Evolutionary conservation across 2,113 vertebrate species (phyloP).

Genomic region (Peromyscus leucopus): DNA sequence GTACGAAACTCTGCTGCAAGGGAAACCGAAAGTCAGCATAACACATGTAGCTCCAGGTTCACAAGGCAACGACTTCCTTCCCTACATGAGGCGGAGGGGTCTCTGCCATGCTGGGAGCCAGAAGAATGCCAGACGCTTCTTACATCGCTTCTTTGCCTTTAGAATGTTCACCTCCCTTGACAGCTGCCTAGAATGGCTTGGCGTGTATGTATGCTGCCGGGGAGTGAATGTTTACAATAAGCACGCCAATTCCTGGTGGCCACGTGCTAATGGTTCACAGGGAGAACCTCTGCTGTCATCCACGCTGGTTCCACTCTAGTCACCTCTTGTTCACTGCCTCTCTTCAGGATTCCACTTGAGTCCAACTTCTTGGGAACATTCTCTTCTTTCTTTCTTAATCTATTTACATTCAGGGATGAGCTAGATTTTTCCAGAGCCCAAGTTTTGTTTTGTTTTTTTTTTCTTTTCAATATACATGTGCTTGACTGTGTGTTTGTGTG

Average conservation of each 20-base stretch:
- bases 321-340: not conserved
- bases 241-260: not conserved
- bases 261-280: not conserved
- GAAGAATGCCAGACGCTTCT: not conserved
- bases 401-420: not conserved
- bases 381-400: not conserved
- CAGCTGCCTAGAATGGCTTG: not conserved
- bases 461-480: not conserved
- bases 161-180: not conserved
- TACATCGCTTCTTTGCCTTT: not conserved
- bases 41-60: not conserved
- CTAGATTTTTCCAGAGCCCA: not conserved
- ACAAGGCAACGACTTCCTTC: not conserved
- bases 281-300: not conserved
- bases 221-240: not conserved
- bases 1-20: not conserved
- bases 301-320: not conserved
- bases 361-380: not conserved
- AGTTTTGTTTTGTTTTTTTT: not conserved
- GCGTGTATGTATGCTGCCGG: accelerated
- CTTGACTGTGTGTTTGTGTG: not conserved
- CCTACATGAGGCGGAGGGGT: not conserved
- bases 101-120: not conserved
- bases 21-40: not conserved
- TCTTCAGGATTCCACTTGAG: not conserved